These are phyloP conservation scores for Sorex fumeus DNA, from an alignment of 2,113 vertebrate species.

Conservation along the genomic window DNA sequence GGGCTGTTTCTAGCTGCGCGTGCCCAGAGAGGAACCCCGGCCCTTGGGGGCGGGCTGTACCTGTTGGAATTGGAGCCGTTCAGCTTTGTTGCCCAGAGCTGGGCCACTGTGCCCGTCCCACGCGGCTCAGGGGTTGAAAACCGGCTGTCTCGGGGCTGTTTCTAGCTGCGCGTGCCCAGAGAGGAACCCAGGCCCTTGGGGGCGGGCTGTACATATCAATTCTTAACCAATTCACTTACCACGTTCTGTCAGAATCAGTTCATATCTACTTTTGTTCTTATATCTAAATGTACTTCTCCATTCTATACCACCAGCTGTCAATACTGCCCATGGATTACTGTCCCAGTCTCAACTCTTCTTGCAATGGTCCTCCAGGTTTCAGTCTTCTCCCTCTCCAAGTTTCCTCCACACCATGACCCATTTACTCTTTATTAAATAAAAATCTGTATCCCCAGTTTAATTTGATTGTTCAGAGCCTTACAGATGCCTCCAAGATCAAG, in stretches of 20 bases:
- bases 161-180: too few relatives aligned
- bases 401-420: neutral
- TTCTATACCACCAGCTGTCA: neutral
- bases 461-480: conserved; percentile 35
- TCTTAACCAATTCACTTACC: conserved; percentile 9
- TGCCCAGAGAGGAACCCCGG: too few relatives aligned
- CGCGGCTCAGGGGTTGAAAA: too few relatives aligned
- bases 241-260: neutral
- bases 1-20: too few relatives aligned
- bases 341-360: neutral
- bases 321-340: neutral
- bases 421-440: conserved; percentile 28
- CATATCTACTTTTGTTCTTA: neutral
- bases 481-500: conserved; percentile 18
- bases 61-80: too few relatives aligned
- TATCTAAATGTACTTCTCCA: neutral
- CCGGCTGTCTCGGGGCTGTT: too few relatives aligned
- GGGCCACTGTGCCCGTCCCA: too few relatives aligned
- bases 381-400: conserved; percentile 22
- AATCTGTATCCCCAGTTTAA: conserved; percentile 14
- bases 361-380: neutral
- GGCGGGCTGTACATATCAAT: neutral
- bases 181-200: too few relatives aligned
- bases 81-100: too few relatives aligned
- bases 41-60: too few relatives aligned